A percentile compares a stretch with the other conserved stretches of the same genome.
Evolutionary conservation across 2,888 invertebrate species (phyloP).

Genomic region (Leucoma salicis): DNA sequence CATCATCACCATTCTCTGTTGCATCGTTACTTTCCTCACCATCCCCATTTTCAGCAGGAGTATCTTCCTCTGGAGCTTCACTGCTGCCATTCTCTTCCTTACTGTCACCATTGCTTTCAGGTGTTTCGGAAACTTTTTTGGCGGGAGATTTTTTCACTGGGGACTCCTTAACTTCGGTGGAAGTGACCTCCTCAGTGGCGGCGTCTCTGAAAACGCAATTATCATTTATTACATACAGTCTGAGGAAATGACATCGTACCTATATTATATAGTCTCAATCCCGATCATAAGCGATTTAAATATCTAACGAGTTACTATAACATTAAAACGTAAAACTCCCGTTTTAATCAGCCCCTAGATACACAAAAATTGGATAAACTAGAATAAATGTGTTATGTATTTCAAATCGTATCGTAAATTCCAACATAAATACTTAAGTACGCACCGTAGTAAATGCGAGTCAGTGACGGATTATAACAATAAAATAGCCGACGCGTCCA

Average conservation of each 20-base stretch:
- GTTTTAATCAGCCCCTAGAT: too few relatives aligned
- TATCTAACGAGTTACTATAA: too few relatives aligned
- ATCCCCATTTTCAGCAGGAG: constrained; percentile 67
- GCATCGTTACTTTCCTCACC: constrained; percentile 76
- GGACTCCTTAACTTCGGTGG: constrained; percentile 73
- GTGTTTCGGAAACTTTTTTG: constrained; percentile 69
- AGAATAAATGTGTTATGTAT: too few relatives aligned
- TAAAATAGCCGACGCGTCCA: constrained; percentile 47
- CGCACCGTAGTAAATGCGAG: constrained; percentile 38
- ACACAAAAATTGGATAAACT: too few relatives aligned
- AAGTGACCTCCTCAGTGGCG: constrained; percentile 74
- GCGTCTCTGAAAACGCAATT: constrained; percentile 61
- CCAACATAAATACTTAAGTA: constrained; percentile 33
- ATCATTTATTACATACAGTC: too few relatives aligned
- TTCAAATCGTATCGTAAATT: constrained; percentile 19
- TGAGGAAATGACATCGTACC: too few relatives aligned
- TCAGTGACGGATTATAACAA: constrained; percentile 55
- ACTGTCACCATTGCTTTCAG: constrained; percentile 68
- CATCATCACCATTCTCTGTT: constrained; percentile 72
- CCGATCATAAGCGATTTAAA: too few relatives aligned
- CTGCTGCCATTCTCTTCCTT: constrained; percentile 71
- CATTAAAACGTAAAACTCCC: too few relatives aligned
- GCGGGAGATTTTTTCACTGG: constrained; percentile 77
- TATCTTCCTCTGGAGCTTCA: constrained; percentile 60
- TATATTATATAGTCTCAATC: too few relatives aligned